Base-by-base conservation (phyloP, 2,797 vertebrate species). In the Syncerus caffer region DNA sequence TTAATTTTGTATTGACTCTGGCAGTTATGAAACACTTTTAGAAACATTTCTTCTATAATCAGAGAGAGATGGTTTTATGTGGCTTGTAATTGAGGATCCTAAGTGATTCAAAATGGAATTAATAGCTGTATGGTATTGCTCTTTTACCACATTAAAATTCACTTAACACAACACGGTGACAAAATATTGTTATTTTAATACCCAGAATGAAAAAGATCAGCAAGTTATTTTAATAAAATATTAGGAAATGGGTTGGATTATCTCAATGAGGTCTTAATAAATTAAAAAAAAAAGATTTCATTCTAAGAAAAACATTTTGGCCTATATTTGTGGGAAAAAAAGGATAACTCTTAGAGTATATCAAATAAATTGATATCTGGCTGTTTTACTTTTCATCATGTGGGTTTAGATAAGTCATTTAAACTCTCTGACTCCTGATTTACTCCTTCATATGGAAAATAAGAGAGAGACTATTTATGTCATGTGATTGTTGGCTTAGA, bases 151-250 rank as follows among this genome's bases (percentile, higher is more conserved):
- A 55, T 83, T 87, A 92, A 89, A 76, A 67, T 87, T 12, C 21
- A 87, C 55, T 88, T 85, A 94, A 60, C 45, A 50, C 17, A 92
- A 60, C 45, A 50, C 10, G 29, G 8, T 71, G 25, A 76, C 8
- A 82, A 95, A 93, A 80, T 87, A 57, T 50, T 78, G 29, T 38
- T 55, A 64, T 78, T 93, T 93, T 93, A 79, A 51, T 78, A n/a
- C 29, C 2, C 17, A 67, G 42, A 57, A 90, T 84, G 74, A 31
- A 79, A 60, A 58, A 27, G 11, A 19, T 82, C 38, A 91, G 6
- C 29, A 93, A 55, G 9, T 85, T 91, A 85, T 21, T 60, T 31
- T 93, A 53, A 58, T 15, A 79, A 95, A 80, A 21, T 60, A 53
- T n/a, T 19, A 85, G 19, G 4, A 78, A 62, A 47, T 47, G 58